Percentiles rank a stretch among this genome's conserved stretches.
These are phyloP conservation scores for Oxytorus armatus DNA, from an alignment of 2,888 invertebrate species.

Conservation along the genomic window DNA sequence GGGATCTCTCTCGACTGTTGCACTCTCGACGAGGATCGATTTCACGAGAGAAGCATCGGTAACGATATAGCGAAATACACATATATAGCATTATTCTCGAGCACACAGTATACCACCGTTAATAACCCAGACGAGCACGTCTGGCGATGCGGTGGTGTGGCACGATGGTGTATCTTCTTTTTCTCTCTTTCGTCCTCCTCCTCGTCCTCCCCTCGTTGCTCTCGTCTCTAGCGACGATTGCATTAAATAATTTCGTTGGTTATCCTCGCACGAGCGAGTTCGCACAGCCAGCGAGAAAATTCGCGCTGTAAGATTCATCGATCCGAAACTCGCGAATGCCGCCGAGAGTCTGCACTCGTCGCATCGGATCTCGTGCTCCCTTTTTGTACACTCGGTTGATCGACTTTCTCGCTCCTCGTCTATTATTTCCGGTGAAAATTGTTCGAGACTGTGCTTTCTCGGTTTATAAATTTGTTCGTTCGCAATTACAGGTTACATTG, in stretches of 20 bases:
- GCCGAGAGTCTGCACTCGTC: not conserved
- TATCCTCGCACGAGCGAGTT: conserved; percentile 57
- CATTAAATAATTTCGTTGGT: conserved; percentile 67
- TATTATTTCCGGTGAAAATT: too few relatives aligned
- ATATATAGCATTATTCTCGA: conserved; percentile 4
- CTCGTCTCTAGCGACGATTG: conserved; percentile 59
- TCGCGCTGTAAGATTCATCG: conserved; percentile 51
- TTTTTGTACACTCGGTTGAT: conserved; percentile 8
- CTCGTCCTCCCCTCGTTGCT: conserved; percentile 2
- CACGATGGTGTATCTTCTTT: conserved; percentile 37
- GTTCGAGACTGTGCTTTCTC: too few relatives aligned
- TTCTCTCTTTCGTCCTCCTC: conserved; percentile 14
- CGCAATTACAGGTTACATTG: too few relatives aligned
- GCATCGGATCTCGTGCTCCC: not conserved
- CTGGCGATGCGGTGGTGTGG: conserved; percentile 46
- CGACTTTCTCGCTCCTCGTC: not conserved
- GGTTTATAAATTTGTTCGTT: too few relatives aligned
- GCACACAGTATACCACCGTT: conserved; percentile 48
- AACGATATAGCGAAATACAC: conserved; percentile 19
- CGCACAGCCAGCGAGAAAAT: conserved; percentile 23
- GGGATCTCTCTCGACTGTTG: conserved; percentile 26
- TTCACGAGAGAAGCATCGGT: conserved; percentile 35
- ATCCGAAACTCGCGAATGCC: conserved; percentile 3
- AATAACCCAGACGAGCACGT: conserved; percentile 62
- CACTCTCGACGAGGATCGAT: conserved; percentile 58